Conservation (phyloP, 2,113 vertebrate genomes). For the Macquaria ambigua region DNA sequence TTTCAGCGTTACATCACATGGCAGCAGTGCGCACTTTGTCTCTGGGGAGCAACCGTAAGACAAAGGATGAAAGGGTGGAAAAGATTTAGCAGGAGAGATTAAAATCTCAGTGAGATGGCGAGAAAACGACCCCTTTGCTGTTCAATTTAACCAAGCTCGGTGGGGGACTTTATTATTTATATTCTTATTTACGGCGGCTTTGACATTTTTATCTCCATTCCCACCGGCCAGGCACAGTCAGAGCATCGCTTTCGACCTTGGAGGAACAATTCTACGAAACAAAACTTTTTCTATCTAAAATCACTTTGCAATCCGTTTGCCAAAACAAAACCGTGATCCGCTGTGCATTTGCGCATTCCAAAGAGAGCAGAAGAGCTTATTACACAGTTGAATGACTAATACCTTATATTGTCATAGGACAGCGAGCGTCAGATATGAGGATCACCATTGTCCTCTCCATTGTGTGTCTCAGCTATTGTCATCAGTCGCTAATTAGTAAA, state of each 20-base stretch:
- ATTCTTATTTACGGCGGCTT: slow-evolving; percentile 69
- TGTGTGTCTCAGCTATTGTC: slow-evolving; percentile 61
- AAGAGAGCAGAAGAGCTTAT: slow-evolving; percentile 27
- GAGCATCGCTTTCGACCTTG: slow-evolving; percentile 63
- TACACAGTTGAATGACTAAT: slow-evolving; percentile 47
- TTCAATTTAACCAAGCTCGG: slow-evolving; percentile 63
- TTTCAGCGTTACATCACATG: slow-evolving; percentile 51
- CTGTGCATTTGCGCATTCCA: slow-evolving; percentile 23
- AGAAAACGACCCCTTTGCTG: slow-evolving; percentile 61
- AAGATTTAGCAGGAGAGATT: slow-evolving; percentile 77
- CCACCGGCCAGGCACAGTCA: slow-evolving; percentile 58
- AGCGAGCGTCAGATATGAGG: slow-evolving; percentile 45
- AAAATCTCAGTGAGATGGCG: slow-evolving; percentile 70
- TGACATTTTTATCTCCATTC: slow-evolving; percentile 76
- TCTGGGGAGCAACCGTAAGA: slow-evolving; percentile 38
- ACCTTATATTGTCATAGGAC: slow-evolving; percentile 49
- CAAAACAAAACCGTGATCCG: background rate
- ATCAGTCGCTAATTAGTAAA: slow-evolving; percentile 77
- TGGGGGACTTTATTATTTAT: slow-evolving; percentile 74
- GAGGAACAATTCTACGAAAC: slow-evolving; percentile 17
- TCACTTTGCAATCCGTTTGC: slow-evolving; percentile 12
- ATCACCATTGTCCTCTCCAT: slow-evolving; percentile 55
- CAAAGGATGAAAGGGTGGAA: slow-evolving; percentile 50
- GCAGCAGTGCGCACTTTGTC: slow-evolving; percentile 29
- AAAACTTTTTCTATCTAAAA: slow-evolving; percentile 39